phyloP scores from a whole-genome alignment of 1,140 invertebrate genomes.

The Odontomachus brunneus region DNA sequence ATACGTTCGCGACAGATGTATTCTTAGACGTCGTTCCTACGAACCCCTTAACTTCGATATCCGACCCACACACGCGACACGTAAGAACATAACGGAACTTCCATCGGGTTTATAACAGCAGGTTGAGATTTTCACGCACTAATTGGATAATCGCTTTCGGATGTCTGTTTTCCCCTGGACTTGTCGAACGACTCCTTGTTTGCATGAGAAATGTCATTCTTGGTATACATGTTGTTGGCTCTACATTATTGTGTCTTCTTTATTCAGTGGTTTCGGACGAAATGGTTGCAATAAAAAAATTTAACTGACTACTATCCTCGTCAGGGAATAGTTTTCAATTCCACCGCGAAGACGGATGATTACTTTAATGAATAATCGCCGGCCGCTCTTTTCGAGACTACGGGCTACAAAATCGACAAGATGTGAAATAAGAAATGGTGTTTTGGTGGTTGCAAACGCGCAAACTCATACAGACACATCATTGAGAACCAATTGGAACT shows the following conservation, averaged over 20 bases:
- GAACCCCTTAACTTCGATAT: constrained; percentile 57
- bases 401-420: background rate
- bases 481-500: constrained; percentile 72
- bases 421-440: constrained; percentile 19
- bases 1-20: constrained; percentile 56
- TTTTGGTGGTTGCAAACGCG: constrained; percentile 13
- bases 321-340: background rate
- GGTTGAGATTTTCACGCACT: constrained; percentile 30
- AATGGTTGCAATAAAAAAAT: background rate
- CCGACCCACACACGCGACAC: constrained; percentile 49
- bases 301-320: constrained; percentile 4
- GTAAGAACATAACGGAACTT: constrained; percentile 54
- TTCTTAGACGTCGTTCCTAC: constrained; percentile 40
- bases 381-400: constrained; percentile 1
- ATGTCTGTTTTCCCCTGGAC: background rate
- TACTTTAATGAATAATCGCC: background rate
- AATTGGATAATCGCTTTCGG: constrained; percentile 57
- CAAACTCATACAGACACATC: constrained; percentile 36
- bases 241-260: background rate
- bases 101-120: background rate
- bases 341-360: background rate
- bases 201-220: background rate
- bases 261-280: background rate
- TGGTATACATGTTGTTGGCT: background rate
- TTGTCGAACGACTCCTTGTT: background rate